Evolutionary conservation across 2,113 vertebrate genomes (phyloP).

Genomic region (Hippoglossus stenolepis): DNA sequence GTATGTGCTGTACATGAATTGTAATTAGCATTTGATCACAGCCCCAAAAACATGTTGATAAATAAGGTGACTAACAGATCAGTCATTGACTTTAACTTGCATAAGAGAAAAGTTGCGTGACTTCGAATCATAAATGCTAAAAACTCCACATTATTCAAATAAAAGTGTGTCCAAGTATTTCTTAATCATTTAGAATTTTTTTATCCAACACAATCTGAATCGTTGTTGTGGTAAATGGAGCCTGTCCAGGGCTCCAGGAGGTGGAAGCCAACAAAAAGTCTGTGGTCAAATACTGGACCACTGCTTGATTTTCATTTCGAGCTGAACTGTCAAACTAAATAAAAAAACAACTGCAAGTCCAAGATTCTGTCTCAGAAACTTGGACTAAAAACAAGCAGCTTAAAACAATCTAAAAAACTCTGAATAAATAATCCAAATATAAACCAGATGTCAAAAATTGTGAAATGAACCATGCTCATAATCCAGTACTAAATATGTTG

Average conservation of each 20-base stretch:
- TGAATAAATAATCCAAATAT: conserved; percentile 17
- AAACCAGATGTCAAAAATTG: conserved; percentile 4
- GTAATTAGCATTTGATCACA: conserved; percentile 34
- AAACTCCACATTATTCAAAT: conserved; percentile 8
- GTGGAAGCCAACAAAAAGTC: conserved; percentile 12
- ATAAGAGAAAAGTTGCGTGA: neutral
- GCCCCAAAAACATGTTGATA: conserved; percentile 12
- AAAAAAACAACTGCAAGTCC: conserved; percentile 16
- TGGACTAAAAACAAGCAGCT: neutral
- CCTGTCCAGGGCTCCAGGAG: neutral
- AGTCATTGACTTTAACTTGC: neutral
- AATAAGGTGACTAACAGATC: conserved; percentile 7
- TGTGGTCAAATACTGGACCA: conserved; percentile 11
- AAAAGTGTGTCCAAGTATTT: conserved; percentile 6
- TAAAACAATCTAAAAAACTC: neutral
- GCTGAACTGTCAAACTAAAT: conserved; percentile 22
- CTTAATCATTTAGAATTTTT: neutral
- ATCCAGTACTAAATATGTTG: neutral
- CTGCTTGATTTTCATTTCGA: neutral
- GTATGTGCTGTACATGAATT: conserved; percentile 37
- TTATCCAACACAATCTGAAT: conserved; percentile 11
- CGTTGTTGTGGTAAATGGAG: conserved; percentile 16
- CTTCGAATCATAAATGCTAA: neutral
- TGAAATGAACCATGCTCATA: conserved; percentile 2
- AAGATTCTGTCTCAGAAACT: conserved; percentile 5